A percentile compares a stretch with the other conserved stretches of the same genome.
These are phyloP conservation scores for Ascaphus truei DNA, from an alignment of 2,113 vertebrate species.

Conservation along the genomic window DNA sequence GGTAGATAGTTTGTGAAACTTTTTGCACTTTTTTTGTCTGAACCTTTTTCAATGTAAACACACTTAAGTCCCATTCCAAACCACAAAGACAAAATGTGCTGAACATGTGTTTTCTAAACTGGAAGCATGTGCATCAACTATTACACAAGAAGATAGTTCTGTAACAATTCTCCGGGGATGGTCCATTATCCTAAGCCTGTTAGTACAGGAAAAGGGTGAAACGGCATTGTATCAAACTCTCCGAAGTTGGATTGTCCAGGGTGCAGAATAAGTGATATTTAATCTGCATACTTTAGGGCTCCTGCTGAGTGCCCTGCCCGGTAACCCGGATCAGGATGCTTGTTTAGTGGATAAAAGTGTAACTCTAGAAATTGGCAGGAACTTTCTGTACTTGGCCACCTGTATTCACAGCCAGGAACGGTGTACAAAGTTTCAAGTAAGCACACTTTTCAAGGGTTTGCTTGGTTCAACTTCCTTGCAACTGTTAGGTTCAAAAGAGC, in stretches of 20 bases:
- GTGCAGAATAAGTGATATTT: constrained; percentile 66
- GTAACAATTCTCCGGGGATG: constrained; percentile 59
- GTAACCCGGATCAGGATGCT: constrained; percentile 73
- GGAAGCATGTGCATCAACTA: constrained; percentile 61
- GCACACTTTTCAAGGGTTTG: constrained; percentile 58
- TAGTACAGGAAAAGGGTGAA: constrained; percentile 65
- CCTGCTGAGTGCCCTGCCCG: constrained; percentile 68
- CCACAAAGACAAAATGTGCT: constrained; percentile 70
- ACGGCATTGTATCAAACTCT: constrained; percentile 55
- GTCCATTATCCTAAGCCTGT: constrained; percentile 57
- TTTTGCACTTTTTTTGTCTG: constrained; percentile 65
- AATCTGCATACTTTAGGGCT: constrained; percentile 58
- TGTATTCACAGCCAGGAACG: constrained; percentile 64
- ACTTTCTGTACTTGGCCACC: constrained; percentile 66
- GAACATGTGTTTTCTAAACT: constrained; percentile 68
- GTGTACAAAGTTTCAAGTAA: constrained; percentile 56
- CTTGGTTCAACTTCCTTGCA: constrained; percentile 59
- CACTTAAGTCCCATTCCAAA: constrained; percentile 72
- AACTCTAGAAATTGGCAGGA: constrained; percentile 81
- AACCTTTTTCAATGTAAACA: constrained; percentile 53
- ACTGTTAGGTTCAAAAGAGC: constrained; percentile 56
- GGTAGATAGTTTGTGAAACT: constrained; percentile 60
- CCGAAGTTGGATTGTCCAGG: constrained; percentile 50
- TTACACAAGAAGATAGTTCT: constrained; percentile 58
- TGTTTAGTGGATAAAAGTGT: constrained; percentile 76